These are phyloP conservation scores for Caenorhabditis wallacei DNA, from an alignment of 2,888 invertebrate species.

Conservation along the genomic window DNA sequence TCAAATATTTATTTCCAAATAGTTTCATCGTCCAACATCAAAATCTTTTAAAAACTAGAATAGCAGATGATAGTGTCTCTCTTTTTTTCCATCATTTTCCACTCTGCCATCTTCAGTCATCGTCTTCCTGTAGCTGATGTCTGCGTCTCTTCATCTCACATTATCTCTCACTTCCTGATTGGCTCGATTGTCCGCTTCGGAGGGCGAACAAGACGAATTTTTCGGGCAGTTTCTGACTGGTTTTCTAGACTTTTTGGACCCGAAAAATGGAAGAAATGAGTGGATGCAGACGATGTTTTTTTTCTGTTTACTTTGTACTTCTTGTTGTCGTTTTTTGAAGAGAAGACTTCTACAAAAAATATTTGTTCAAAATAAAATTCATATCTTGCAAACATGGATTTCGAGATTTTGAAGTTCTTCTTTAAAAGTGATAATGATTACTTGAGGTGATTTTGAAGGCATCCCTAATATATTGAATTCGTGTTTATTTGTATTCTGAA, in stretches of 20 bases:
- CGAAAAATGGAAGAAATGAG: constrained; percentile 33
- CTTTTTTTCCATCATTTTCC: constrained; percentile 4
- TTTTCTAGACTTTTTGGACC: constrained; percentile 34
- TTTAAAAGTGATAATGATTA: no score
- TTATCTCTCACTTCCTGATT: constrained; percentile 60
- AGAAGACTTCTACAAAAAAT: background rate
- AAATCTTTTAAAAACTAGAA: constrained; percentile 55
- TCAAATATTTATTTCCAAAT: background rate
- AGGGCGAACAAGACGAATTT: constrained; percentile 13
- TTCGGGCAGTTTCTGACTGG: constrained; percentile 24
- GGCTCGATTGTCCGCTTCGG: constrained; percentile 63
- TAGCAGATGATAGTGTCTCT: constrained; percentile 54
- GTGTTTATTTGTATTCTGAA: background rate
- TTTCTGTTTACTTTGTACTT: constrained; percentile 53
- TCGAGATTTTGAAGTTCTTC: no score
- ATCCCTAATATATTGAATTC: no score
- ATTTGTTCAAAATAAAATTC: no score
- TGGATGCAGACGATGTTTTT: constrained; percentile 19
- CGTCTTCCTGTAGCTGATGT: constrained; percentile 60
- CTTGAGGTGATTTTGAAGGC: no score
- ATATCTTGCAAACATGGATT: no score
- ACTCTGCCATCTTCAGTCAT: constrained; percentile 53
- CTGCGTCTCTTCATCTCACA: constrained; percentile 43
- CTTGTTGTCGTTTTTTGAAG: constrained; percentile 27
- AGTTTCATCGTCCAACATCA: constrained; percentile 36